Conservation (phyloP, 2,113 vertebrate species). For the Vicugna pacos region DNA sequence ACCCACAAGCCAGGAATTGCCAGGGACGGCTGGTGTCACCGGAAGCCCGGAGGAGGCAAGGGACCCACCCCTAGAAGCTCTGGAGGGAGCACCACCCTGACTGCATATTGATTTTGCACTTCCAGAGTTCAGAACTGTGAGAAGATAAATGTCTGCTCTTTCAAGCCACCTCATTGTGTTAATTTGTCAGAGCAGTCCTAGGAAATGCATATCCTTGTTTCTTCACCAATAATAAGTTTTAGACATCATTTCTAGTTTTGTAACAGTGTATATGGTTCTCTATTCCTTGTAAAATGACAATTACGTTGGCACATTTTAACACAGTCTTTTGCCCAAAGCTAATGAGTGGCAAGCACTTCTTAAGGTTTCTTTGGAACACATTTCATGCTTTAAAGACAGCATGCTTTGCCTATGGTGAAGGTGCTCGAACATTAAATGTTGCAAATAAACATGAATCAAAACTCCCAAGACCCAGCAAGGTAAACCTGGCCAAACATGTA, state of each 20-base stretch:
- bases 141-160: neutral
- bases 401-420: neutral
- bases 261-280: neutral
- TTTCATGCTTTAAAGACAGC: conserved; percentile 29
- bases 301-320: neutral
- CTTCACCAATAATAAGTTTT: neutral
- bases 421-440: neutral
- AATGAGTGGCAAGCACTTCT: neutral
- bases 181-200: neutral
- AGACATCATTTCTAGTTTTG: neutral
- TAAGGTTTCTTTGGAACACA: neutral
- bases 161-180: neutral
- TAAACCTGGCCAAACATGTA: neutral
- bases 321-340: neutral
- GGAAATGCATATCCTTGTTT: neutral
- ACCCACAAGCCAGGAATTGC: neutral
- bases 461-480: neutral
- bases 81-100: rapidly evolving
- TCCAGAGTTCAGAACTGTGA: neutral
- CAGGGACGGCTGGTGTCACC: too few species aligned
- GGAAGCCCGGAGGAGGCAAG: neutral
- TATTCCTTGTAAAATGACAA: neutral
- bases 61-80: too few species aligned
- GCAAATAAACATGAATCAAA: neutral
- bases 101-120: neutral